These are phyloP conservation scores for Montipora foliosa DNA, from an alignment of 64 coral and sea anemone genomes.

Conservation along the genomic window DNA sequence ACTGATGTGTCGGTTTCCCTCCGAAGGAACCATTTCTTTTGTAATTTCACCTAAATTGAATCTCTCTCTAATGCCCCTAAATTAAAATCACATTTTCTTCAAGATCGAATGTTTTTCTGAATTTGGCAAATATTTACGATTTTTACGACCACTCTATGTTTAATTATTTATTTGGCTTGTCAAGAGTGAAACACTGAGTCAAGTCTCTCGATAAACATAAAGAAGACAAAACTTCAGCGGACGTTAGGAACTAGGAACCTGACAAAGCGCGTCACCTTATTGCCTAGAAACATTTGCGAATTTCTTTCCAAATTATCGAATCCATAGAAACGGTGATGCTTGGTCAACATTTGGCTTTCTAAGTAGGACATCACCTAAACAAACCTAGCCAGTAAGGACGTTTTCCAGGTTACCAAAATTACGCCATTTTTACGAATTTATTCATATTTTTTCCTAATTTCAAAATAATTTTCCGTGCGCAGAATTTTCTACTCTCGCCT, in stretches of 20 bases:
- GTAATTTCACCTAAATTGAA: not conserved
- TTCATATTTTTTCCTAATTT: not conserved
- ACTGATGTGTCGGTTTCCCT: too few species aligned
- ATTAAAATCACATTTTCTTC: not conserved
- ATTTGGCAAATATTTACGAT: not conserved
- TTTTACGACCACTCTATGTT: not conserved
- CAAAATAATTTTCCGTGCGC: not conserved
- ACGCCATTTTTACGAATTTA: not conserved
- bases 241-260: not conserved
- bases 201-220: conserved; percentile 25
- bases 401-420: not conserved
- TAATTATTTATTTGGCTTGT: conserved; percentile 58
- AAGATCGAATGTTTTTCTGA: not conserved
- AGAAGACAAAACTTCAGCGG: not conserved
- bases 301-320: conserved; percentile 7
- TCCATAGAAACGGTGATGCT: conserved; percentile 40
- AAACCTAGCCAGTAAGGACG: not conserved
- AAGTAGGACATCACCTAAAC: not conserved
- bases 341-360: not conserved
- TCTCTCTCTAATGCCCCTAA: not conserved
- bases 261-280: not conserved
- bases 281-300: conserved; percentile 16
- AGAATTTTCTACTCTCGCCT: not conserved
- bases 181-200: conserved; percentile 32
- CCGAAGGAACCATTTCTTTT: too few species aligned